Base-by-base conservation (phyloP, 2,888 invertebrate genomes). In the Cataglyphis livida region DNA sequence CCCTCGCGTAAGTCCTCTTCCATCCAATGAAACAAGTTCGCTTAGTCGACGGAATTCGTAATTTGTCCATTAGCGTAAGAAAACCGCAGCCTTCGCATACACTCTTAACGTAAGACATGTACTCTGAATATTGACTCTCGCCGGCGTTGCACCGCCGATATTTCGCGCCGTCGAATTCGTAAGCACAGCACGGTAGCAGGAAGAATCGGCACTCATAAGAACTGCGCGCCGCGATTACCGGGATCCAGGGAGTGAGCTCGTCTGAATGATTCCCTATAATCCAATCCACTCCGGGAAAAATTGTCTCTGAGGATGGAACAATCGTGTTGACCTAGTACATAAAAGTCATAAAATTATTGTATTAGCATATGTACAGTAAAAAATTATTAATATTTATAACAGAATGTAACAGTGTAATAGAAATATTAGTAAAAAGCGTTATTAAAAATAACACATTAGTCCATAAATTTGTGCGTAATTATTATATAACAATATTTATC, bases 261-360 rank as follows among this genome's bases (percentile, higher is more conserved):
- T 99, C 99, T 18, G 99, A 99, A 95, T 99, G 99, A 95, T 99
- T 99, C 74, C 99, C 99, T 93, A 99, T 98, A 73, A 99, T 95
- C 99, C 99, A 99, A 92, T 98, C 97, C 41, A 96, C 96, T n/a
- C 97, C 96, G 10, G 97, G 96, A 92, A 97, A 98, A 62, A 96
- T 92, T 85, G 95, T 95, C 73, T 96, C 93, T 85, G 96, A 96
- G 12, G 97, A 97, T 68, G 98, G 98, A 82, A 96, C 96, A 78
- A 98, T 96, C 3, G 96, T 96, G 90, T 94, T 95, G 87, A 96
- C 96, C 97, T 97, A 7, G 51, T 9, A 51, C n/a, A 7, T 6
- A 51, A 3, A 41, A n/a, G 1, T 48, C 18, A 51, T 7, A 51
- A 1, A n/a, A 51, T 48, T 48, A 48, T 6, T 48, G 6, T 48